Conservation (phyloP, 1,140 invertebrate genomes). For the Lycorma delicatula region DNA sequence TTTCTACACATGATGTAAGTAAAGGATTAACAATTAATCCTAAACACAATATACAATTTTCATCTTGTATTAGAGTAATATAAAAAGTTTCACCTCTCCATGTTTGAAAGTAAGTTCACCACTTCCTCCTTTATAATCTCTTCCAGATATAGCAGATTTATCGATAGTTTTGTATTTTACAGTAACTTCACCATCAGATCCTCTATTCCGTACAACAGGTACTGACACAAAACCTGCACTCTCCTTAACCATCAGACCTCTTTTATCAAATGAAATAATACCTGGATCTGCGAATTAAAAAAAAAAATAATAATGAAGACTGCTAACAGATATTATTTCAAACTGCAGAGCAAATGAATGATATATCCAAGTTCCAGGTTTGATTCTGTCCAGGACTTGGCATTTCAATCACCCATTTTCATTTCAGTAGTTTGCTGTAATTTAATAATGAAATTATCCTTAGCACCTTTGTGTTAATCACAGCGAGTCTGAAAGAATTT, state of each 20-base stretch:
- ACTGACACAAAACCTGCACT: conserved; percentile 46
- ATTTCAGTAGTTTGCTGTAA: too few species aligned
- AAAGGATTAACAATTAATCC: too few species aligned
- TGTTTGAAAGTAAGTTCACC: conserved; percentile 49
- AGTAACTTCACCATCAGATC: conserved; percentile 47
- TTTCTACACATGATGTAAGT: too few species aligned
- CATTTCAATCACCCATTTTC: too few species aligned
- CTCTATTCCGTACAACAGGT: conserved; percentile 44
- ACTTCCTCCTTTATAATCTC: conserved; percentile 46
- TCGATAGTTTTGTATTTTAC: conserved; percentile 52
- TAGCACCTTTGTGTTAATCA: too few species aligned
- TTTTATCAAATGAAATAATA: conserved; percentile 48
- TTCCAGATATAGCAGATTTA: conserved; percentile 45
- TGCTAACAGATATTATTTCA: neutral
- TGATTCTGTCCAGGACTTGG: too few species aligned
- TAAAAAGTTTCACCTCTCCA: conserved; percentile 48
- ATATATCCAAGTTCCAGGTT: too few species aligned
- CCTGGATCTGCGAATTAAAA: conserved; percentile 46
- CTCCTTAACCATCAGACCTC: conserved; percentile 52
- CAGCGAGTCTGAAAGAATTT: too few species aligned
- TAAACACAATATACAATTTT: too few species aligned
- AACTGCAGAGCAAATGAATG: too few species aligned
- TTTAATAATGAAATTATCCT: too few species aligned
- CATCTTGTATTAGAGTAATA: too few species aligned
- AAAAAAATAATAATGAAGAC: conserved; percentile 7